Conservation (phyloP, 2,113 vertebrate genomes). For the Plotosus lineatus region DNA sequence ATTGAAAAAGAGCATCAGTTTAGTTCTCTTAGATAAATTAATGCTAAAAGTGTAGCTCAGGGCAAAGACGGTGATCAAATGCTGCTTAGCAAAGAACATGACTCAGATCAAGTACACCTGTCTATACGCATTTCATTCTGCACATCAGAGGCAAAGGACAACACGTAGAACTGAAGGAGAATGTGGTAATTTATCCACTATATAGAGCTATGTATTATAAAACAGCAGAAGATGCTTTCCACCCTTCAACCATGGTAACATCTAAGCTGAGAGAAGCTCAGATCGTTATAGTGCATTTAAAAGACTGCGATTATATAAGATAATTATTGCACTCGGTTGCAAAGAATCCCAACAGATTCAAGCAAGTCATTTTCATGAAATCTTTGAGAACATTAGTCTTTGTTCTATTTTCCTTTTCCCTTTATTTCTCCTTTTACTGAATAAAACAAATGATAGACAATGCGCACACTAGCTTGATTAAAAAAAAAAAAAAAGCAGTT, state of each 20-base stretch:
- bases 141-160: neutral
- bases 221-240: slow-evolving; percentile 1
- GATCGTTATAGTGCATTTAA: neutral
- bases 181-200: neutral
- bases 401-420: neutral
- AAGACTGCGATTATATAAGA: neutral
- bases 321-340: neutral
- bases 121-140: slow-evolving; percentile 13
- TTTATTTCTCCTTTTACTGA: neutral
- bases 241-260: neutral
- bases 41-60: slow-evolving; percentile 13
- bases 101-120: neutral
- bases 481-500: slow-evolving; percentile 11
- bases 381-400: neutral
- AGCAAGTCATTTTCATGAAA: neutral
- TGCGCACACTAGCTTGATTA: neutral
- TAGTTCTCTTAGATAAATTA: slow-evolving; percentile 4
- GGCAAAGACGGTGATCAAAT: slow-evolving; percentile 33
- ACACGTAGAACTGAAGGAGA: neutral
- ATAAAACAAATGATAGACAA: neutral
- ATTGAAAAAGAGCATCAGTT: slow-evolving; percentile 1
- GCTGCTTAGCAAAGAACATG: neutral
- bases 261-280: neutral
- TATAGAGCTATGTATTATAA: neutral
- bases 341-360: neutral